Conservation (phyloP, 2,113 vertebrate species). For the Delphinapterus leucas region DNA sequence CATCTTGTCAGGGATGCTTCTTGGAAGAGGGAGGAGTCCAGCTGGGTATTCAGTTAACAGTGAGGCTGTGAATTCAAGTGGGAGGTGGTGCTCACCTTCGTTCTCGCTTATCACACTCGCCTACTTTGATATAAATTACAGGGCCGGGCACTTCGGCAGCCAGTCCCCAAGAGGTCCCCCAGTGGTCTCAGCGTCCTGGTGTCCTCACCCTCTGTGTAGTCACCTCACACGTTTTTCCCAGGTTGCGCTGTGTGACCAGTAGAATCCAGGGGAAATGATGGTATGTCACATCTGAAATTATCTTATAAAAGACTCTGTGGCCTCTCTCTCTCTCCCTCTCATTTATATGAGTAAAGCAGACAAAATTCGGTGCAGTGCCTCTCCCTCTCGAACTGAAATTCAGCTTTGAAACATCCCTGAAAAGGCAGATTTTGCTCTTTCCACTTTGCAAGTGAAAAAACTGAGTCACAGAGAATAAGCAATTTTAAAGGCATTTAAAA, state of each 20-base stretch:
- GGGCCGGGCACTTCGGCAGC: background rate
- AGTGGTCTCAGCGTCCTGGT: rapidly evolving
- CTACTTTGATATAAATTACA: background rate
- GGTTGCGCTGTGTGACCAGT: background rate
- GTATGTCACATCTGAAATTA: background rate
- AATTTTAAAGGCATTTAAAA: background rate
- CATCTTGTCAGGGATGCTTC: background rate
- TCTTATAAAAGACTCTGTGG: background rate
- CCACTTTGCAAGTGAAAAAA: background rate
- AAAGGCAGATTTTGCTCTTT: background rate
- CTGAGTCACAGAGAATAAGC: background rate
- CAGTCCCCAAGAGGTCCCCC: no score
- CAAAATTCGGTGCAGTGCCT: background rate
- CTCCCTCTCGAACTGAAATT: background rate
- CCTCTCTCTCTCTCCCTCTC: background rate
- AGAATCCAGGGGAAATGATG: background rate
- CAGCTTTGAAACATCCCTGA: background rate
- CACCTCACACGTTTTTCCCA: background rate
- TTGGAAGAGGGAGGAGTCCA: background rate
- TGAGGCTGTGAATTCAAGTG: background rate
- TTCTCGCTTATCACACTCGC: background rate
- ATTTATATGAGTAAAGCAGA: background rate
- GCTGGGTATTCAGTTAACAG: background rate
- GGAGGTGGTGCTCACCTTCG: background rate
- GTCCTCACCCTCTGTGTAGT: background rate